A percentile compares a stretch with the other conserved stretches of the same genome.
Evolutionary conservation across 2,113 vertebrate genomes (phyloP).

Genomic region (Thunnus maccoyii): DNA sequence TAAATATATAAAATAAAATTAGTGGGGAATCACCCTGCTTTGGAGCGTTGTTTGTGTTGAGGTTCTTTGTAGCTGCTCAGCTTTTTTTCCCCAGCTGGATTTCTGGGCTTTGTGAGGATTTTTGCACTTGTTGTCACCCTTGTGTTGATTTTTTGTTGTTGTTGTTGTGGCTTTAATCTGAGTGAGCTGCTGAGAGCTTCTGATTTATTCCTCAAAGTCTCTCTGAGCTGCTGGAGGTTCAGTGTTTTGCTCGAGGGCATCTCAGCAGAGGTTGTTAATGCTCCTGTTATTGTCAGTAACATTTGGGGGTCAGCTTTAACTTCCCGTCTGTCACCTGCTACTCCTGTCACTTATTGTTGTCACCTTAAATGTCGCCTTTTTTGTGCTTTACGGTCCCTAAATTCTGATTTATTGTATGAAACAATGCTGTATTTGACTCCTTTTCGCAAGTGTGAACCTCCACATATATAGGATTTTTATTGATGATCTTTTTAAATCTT

Average conservation of each 20-base stretch:
- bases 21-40: background rate
- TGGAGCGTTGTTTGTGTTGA: constrained; percentile 1
- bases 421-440: too few species aligned
- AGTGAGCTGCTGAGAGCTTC: background rate
- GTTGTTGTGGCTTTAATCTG: background rate
- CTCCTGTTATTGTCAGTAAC: background rate
- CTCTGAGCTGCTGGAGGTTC: background rate
- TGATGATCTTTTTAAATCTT: too few species aligned
- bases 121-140: background rate
- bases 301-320: background rate
- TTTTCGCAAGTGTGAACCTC: too few species aligned
- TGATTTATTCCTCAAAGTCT: constrained; percentile 17
- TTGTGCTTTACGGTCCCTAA: too few species aligned
- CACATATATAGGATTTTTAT: too few species aligned
- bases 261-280: constrained; percentile 13
- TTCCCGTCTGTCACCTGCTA: background rate
- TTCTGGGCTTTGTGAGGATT: background rate
- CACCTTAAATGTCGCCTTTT: too few species aligned
- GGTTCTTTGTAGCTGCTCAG: background rate
- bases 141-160: constrained; percentile 5
- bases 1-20: too few species aligned
- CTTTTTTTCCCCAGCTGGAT: constrained; percentile 1
- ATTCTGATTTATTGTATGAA: too few species aligned
- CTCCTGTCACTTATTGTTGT: background rate
- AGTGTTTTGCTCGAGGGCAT: constrained; percentile 41